Evolutionary conservation across 2,888 invertebrate genomes (phyloP), one percentile per base, ranked within the genome.

Genomic region (Polymixis flavicincta): DNA sequence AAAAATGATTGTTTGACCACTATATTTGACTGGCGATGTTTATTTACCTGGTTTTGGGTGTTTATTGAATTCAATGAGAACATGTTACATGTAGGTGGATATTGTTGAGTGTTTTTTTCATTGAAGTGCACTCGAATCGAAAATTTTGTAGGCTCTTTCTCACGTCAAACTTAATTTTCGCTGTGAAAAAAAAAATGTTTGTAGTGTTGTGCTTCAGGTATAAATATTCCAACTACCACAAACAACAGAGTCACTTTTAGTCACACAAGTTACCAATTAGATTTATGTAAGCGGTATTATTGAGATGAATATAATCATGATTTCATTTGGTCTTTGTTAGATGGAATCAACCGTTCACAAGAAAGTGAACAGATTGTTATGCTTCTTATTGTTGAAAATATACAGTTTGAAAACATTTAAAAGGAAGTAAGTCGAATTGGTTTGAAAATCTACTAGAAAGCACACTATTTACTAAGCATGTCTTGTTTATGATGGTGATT

Each of bases 41-140:
- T 65, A 57, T 61, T 92, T 91, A 95, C 96, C 96, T 96, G 96
- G 89, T 96, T 96, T 94, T 96, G 96, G 89, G 94, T 96, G 90
- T 96, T 96, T 90, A 96, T 82, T 90, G 96, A 96, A 92, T 96
- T 96, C 95, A 96, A 89, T 95, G 96, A 96, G 93, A 96, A 96
- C 96, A 96, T 96, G 95, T 96, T 96, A 96, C 96, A 96, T 96
- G 94, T 92, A 96, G 92, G 92, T 94, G 91, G 92, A 89, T 91
- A 92, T 85, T 91, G 87, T 86, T 91, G 87, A 90, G 89, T 94
- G 90, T 93, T 89, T 93, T 93, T 93, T 91, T 92, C 82, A 91
- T 82, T 91, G 93, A 91, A 95, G 95, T 95, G 95, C 95, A 96
- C 96, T 96, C 94, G 95, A 95, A 96, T 96, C 95, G 95, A 95